Conservation (phyloP, 2,113 vertebrate genomes). For the Malurus alboscapulatus region DNA sequence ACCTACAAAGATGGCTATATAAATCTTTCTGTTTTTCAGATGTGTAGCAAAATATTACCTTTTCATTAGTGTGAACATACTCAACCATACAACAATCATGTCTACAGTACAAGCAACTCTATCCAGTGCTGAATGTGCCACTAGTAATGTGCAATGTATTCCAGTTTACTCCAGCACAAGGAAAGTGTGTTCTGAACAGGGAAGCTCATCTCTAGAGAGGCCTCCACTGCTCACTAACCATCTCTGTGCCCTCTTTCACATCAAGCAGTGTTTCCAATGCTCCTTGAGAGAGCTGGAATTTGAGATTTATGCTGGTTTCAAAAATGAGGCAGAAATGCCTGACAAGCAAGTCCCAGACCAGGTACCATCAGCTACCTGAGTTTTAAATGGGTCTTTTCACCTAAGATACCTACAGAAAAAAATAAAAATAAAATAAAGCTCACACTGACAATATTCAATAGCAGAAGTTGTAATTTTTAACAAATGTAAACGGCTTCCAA, state of each 20-base stretch:
- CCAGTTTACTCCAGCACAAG: neutral
- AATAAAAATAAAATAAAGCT: neutral
- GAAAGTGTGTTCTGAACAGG: neutral
- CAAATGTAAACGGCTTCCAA: neutral
- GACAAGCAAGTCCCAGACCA: neutral
- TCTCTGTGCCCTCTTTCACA: neutral
- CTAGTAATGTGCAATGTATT: neutral
- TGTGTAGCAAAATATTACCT: neutral
- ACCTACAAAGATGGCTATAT: neutral
- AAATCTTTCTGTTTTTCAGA: neutral
- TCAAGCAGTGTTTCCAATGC: neutral
- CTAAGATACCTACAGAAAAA: neutral
- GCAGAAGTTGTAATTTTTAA: neutral
- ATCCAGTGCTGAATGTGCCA: neutral
- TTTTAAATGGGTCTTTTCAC: neutral
- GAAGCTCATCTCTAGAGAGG: neutral
- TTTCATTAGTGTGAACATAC: neutral
- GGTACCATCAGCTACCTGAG: neutral
- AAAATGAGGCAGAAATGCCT: neutral
- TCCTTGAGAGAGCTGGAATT: neutral
- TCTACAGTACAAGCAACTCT: neutral
- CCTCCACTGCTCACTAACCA: neutral
- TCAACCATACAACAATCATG: neutral
- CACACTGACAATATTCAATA: neutral
- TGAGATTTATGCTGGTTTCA: accelerated